A percentile compares a stretch with the other conserved stretches of the same genome.
Evolutionary conservation across 2,888 invertebrate genomes (phyloP).

Genomic region (Adineta ricciae): DNA sequence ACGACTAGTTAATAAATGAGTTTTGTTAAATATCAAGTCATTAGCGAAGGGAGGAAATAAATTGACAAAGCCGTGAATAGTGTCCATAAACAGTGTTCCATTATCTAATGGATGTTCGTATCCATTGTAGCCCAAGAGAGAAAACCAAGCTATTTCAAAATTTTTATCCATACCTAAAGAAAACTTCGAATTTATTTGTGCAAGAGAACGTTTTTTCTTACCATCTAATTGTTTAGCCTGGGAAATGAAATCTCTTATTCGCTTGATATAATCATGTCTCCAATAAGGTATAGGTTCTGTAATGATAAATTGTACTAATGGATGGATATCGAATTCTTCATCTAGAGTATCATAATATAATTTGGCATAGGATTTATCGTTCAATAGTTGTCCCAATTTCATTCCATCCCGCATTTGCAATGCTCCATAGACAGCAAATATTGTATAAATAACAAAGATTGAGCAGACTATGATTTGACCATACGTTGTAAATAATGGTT

Average conservation of each 20-base stretch:
- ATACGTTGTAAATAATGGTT: background rate
- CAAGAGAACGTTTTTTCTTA: background rate
- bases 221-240: constrained; percentile 23
- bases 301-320: constrained; percentile 36
- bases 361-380: constrained; percentile 38
- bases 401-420: constrained; percentile 39
- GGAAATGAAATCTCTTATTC: background rate
- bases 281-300: constrained; percentile 27
- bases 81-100: background rate
- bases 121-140: background rate
- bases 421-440: constrained; percentile 39
- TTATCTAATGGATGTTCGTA: background rate
- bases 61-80: background rate
- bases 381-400: constrained; percentile 38
- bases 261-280: constrained; percentile 16
- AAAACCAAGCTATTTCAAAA: background rate
- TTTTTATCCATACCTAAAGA: background rate
- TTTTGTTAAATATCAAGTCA: constrained; percentile 16
- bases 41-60: constrained; percentile 24
- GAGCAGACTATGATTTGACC: constrained; percentile 37
- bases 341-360: constrained; percentile 35
- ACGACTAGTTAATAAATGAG: constrained; percentile 62
- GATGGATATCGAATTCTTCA: constrained; percentile 35
- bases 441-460: constrained; percentile 38
- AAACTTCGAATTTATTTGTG: no score